Evolutionary conservation across 1,140 invertebrate genomes (phyloP).

Genomic region (Sminthurides bifidus): DNA sequence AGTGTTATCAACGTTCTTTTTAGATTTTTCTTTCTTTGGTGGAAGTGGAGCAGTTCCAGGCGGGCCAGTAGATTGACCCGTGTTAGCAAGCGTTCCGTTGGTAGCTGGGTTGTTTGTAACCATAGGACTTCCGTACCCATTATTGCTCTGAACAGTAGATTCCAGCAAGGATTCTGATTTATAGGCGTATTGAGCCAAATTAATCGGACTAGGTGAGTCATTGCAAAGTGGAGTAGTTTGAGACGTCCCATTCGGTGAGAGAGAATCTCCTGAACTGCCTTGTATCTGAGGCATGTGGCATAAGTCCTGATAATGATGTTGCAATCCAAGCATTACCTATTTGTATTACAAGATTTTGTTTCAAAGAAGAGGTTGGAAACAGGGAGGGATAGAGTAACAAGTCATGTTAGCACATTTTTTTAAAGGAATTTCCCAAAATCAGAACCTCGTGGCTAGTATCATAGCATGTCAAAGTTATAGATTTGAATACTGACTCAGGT

Average conservation of each 20-base stretch:
- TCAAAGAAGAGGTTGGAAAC: no score
- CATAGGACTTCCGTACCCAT: conserved; percentile 2
- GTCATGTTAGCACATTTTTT: no score
- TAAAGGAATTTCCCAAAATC: no score
- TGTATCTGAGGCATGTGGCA: conserved; percentile 20
- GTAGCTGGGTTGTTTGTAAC: not conserved
- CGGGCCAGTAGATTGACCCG: not conserved
- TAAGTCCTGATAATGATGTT: conserved; percentile 25
- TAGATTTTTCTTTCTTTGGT: conserved; percentile 37
- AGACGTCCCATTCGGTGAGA: conserved; percentile 4
- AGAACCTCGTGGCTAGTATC: no score
- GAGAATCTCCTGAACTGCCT: not conserved
- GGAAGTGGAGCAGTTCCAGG: conserved; percentile 1
- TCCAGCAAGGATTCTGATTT: conserved; percentile 19
- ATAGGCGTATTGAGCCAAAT: conserved; percentile 23
- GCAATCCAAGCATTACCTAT: conserved; percentile 29
- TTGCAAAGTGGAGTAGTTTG: conserved; percentile 23
- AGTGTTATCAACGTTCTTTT: conserved; percentile 71
- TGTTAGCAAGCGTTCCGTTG: no score
- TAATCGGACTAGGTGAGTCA: conserved; percentile 22
- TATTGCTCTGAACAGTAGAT: not conserved
- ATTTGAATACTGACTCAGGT: no score
- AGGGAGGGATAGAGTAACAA: no score
- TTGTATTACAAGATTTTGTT: no score
- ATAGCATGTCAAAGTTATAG: no score